phyloP scores from a whole-genome alignment of 2,888 invertebrate genomes.

The Hirtodrosophila confusa region DNA sequence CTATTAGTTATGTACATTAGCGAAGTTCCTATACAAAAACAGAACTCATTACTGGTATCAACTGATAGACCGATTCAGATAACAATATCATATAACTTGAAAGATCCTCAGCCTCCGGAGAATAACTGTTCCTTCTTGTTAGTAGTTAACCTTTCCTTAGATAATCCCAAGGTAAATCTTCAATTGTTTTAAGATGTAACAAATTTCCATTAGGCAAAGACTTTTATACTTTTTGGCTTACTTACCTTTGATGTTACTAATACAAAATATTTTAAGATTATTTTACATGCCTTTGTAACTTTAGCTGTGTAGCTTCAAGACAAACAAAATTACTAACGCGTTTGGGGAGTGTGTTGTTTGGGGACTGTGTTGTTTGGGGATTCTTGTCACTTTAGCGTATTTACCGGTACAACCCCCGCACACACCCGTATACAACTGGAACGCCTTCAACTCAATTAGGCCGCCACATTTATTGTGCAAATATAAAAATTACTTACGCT shows the following conservation, averaged over 20 bases:
- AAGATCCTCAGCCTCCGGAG: too few species aligned
- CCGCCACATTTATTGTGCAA: slow-evolving; percentile 56
- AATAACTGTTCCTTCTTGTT: too few species aligned
- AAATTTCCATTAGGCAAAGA: slow-evolving; percentile 34
- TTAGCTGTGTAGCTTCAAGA: slow-evolving; percentile 19
- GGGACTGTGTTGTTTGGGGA: slow-evolving; percentile 27
- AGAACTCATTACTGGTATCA: too few species aligned
- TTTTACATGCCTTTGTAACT: slow-evolving; percentile 20
- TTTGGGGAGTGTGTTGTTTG: slow-evolving; percentile 8
- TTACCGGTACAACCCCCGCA: slow-evolving; percentile 11
- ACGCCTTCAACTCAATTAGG: slow-evolving; percentile 56
- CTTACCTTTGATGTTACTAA: slow-evolving; percentile 4
- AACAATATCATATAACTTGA: too few species aligned
- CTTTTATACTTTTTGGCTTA: slow-evolving; percentile 14
- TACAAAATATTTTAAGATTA: slow-evolving; percentile 13
- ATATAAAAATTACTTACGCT: slow-evolving; percentile 54
- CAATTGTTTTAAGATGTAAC: too few species aligned
- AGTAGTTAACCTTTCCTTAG: too few species aligned
- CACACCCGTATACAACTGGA: slow-evolving; percentile 35
- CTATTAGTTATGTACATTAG: too few species aligned
- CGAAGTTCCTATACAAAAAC: too few species aligned
- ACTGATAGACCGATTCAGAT: too few species aligned
- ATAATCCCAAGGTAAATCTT: too few species aligned
- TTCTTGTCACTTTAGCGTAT: slow-evolving; percentile 46
- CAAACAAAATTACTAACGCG: slow-evolving; percentile 24